Evolutionary conservation across 2,888 invertebrate genomes (phyloP).

Genomic region (Nymphalis polychloros): DNA sequence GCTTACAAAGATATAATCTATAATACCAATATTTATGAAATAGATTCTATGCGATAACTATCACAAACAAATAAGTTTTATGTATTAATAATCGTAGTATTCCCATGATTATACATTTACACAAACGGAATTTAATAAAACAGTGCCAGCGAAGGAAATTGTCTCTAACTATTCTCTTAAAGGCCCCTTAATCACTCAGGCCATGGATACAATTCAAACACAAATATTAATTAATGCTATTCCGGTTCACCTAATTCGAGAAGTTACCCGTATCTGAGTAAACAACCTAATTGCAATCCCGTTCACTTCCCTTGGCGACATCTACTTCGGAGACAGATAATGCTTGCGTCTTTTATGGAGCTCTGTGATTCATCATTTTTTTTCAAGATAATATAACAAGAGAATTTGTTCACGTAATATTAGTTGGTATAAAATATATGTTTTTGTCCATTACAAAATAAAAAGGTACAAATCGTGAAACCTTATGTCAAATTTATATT

Average conservation of each 20-base stretch:
- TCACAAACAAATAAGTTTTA: neutral
- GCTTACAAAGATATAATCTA: too few relatives aligned
- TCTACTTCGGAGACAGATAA: slow-evolving; percentile 27
- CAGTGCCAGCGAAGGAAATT: slow-evolving; percentile 64
- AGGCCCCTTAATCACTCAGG: slow-evolving; percentile 63
- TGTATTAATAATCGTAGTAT: neutral
- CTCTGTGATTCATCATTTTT: slow-evolving; percentile 2
- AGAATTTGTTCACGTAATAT: too few relatives aligned
- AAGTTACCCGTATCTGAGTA: slow-evolving; percentile 75
- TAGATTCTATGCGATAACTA: neutral
- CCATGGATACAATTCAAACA: slow-evolving; percentile 75
- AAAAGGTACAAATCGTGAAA: too few relatives aligned
- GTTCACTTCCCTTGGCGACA: slow-evolving; percentile 35
- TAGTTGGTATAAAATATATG: too few relatives aligned
- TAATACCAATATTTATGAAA: too few relatives aligned
- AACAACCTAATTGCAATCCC: slow-evolving; percentile 72
- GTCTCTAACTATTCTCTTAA: slow-evolving; percentile 44
- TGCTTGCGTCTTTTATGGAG: slow-evolving; percentile 16
- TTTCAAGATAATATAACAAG: neutral
- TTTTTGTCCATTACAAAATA: too few relatives aligned
- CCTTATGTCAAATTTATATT: too few relatives aligned
- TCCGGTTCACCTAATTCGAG: slow-evolving; percentile 75
- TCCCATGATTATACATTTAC: slow-evolving; percentile 2
- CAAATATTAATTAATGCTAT: slow-evolving; percentile 80
- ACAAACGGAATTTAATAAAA: slow-evolving; percentile 14